These are phyloP conservation scores for Thoracochromis brauschi DNA, from an alignment of 2,113 vertebrate genomes.

Conservation along the genomic window DNA sequence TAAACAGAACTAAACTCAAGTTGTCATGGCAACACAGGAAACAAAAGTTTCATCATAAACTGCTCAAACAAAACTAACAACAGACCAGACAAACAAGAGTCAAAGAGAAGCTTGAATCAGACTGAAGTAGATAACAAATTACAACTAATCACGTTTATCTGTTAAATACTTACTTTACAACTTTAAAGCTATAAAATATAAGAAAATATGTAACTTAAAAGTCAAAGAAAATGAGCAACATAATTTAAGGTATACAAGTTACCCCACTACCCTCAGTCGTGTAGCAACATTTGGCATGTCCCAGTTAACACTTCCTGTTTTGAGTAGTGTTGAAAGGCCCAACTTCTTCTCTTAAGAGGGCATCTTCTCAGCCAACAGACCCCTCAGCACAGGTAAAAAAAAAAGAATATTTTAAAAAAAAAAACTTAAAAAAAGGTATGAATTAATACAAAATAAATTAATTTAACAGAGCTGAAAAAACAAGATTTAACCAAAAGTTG, in stretches of 20 bases:
- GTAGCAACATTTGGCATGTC: not conserved
- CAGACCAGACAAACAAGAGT: not conserved
- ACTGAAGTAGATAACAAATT: not conserved
- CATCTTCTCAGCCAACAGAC: not conserved
- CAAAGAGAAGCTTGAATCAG: not conserved
- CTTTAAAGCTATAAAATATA: not conserved
- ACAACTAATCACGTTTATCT: not conserved
- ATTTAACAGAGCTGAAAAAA: not conserved
- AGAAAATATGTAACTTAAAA: not conserved
- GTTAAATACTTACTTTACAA: not conserved
- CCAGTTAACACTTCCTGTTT: not conserved
- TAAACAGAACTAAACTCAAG: not conserved
- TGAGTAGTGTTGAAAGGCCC: not conserved
- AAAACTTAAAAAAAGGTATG: not conserved
- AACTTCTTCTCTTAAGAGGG: not conserved
- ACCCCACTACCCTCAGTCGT: not conserved
- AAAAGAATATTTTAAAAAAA: fast-evolving
- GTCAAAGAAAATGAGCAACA: not conserved
- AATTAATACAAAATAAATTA: not conserved
- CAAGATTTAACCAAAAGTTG: not conserved
- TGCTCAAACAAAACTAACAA: not conserved
- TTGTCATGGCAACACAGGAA: not conserved
- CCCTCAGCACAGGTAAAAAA: not conserved
- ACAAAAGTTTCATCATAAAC: not conserved
- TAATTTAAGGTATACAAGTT: not conserved